Base-by-base conservation (phyloP, 2,888 invertebrate species). In the Anticlea derivata region DNA sequence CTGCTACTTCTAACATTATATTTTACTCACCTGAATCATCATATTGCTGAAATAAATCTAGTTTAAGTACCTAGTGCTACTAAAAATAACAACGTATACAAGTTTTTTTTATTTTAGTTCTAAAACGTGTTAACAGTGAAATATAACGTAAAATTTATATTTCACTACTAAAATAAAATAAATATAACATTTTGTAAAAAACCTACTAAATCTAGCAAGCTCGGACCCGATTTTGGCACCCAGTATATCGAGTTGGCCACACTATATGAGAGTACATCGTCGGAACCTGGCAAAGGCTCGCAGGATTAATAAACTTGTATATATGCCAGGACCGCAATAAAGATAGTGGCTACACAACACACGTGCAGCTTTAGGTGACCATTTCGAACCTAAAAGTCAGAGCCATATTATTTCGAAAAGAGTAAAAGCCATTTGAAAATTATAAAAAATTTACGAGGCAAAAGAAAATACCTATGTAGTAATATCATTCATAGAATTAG, bases 221-320 rank as follows among this genome's bases (percentile, higher is more conserved):
- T 13, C n/a, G n/a, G n/a, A 7, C 8, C 8, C n/a, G 6, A 13
- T n/a, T 27, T 33, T 26, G 2, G 2, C 23, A 26, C 24, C 3
- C 10, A 6, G 11, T 7, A 13, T 23, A 46, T 33, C 20, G 7
- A 48, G 45, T 10, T 41, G 46, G 51, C 40, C 46, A 37, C 41
- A 46, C 51, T 82, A 67, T 75, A 17, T 17, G 17, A 75, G 73
- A 75, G 74, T 73, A 70, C 73, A 64, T 67, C 58, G 53, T 50
- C 60, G 55, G 46, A 63, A 63, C 58, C 63, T 46, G 50, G 62
- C 40, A 41, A 60, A 63, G 50, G 58, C 60, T 60, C 55, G 60
- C 61, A 59, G 60, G 60, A 66, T 68, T 70, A 65, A 66, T 66
- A 63, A 60, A 65, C 53, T 56, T 62, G 58, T 60, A 66, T 59